A percentile compares a stretch with the other conserved stretches of the same genome.
These are phyloP conservation scores for Papilio protenor DNA, from an alignment of 2,888 invertebrate species.

Conservation along the genomic window DNA sequence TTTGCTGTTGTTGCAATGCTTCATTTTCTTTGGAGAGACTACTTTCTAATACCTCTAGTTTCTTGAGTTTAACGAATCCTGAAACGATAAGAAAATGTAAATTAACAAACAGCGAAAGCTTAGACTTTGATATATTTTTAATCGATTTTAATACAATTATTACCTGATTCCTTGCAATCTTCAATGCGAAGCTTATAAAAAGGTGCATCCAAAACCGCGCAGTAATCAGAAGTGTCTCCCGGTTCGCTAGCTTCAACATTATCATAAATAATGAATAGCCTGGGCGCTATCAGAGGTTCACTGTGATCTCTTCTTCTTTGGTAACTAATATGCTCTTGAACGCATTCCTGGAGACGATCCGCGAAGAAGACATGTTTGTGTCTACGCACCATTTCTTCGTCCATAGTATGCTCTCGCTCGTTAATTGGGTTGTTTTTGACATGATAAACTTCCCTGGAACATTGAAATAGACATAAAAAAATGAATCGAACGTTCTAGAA, in stretches of 20 bases:
- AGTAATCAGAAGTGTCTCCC: conserved; percentile 85
- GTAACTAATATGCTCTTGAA: conserved; percentile 86
- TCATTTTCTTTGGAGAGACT: conserved; percentile 66
- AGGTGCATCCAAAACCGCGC: conserved; percentile 84
- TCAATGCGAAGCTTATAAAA: conserved; percentile 87
- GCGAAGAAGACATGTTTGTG: conserved; percentile 87
- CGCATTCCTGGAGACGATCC: conserved; percentile 88
- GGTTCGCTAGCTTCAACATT: conserved; percentile 89
- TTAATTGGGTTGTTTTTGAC: conserved; percentile 79
- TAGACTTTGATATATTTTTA: background rate
- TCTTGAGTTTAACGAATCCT: conserved; percentile 85
- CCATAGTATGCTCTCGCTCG: conserved; percentile 77
- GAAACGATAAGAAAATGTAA: conserved; percentile 47
- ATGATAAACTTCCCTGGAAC: conserved; percentile 82
- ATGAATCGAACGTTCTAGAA: conserved; percentile 32
- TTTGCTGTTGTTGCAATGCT: conserved; percentile 49
- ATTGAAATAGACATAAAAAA: background rate
- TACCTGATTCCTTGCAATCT: conserved; percentile 78
- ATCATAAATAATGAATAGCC: conserved; percentile 88
- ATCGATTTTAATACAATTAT: background rate
- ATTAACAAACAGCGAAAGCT: background rate
- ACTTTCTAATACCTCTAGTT: conserved; percentile 80
- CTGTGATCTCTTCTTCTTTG: conserved; percentile 62
- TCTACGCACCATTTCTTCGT: conserved; percentile 81
- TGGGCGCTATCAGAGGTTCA: conserved; percentile 85